phyloP scores from a whole-genome alignment of 2,888 invertebrate genomes.

The Arctia plantaginis region DNA sequence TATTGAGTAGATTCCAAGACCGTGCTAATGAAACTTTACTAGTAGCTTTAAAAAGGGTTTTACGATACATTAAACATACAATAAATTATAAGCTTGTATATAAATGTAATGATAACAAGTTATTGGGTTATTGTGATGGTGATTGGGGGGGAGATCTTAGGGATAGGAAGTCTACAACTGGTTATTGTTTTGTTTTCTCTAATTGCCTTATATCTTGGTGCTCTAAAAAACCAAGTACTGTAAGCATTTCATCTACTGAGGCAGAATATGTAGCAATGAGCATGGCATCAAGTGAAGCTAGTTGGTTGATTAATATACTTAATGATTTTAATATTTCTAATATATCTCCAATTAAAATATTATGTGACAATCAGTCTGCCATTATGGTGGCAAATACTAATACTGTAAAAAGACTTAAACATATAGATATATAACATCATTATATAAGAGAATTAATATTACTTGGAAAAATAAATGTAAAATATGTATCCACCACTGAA shows the following conservation, averaged over 20 bases:
- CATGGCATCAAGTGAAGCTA: constrained; percentile 14
- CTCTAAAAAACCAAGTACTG: constrained; percentile 9
- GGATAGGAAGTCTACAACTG: too few relatives aligned
- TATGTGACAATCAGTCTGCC: constrained; percentile 22
- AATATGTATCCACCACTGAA: constrained; percentile 3
- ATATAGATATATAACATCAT: constrained; percentile 16
- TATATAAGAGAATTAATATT: constrained; percentile 8
- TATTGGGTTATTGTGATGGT: too few relatives aligned
- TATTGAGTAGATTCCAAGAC: constrained; percentile 24
- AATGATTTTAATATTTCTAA: too few relatives aligned
- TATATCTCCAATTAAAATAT: background rate
- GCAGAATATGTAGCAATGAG: constrained; percentile 22
- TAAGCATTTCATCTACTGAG: constrained; percentile 17
- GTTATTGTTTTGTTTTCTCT: too few relatives aligned
- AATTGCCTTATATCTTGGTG: constrained; percentile 16
- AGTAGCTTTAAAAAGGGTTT: constrained; percentile 15
- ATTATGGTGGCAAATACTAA: constrained; percentile 21
- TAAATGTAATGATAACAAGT: background rate
- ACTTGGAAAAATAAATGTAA: constrained; percentile 5
- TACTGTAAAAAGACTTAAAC: constrained; percentile 19
- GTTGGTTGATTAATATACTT: constrained; percentile 9
- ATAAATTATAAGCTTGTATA: constrained; percentile 14
- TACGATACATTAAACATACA: constrained; percentile 28
- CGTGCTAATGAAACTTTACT: constrained; percentile 10
- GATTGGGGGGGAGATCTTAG: too few relatives aligned